These are phyloP conservation scores for Tetanocera ferruginea DNA, from an alignment of 2,888 invertebrate species.

Conservation along the genomic window DNA sequence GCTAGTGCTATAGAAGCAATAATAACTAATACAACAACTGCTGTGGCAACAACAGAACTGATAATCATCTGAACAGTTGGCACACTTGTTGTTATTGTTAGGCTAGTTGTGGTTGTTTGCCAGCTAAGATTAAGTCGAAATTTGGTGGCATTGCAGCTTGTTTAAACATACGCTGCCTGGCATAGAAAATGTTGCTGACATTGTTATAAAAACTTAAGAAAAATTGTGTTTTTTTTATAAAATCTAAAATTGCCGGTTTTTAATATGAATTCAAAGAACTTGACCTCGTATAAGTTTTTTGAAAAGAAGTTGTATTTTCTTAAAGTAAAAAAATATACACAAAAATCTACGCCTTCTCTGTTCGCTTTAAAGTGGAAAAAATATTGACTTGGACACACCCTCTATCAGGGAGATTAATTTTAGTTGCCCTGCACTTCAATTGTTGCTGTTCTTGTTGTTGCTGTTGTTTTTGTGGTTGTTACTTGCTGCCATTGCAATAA, in stretches of 20 bases:
- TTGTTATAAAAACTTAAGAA: not conserved
- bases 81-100: conserved; percentile 19
- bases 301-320: not conserved
- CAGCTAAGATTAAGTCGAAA: not conserved
- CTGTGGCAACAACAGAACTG: not conserved
- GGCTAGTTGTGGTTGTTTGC: not conserved
- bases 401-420: conserved; percentile 25
- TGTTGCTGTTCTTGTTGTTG: not conserved
- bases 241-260: not conserved
- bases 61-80: conserved; percentile 14
- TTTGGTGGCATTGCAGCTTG: not conserved
- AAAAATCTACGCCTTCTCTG: not conserved
- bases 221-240: not conserved
- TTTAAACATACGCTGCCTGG: not conserved
- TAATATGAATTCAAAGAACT: conserved; percentile 16
- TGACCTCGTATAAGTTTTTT: conserved; percentile 7
- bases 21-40: not conserved
- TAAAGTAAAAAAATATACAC: not conserved
- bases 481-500: conserved; percentile 50
- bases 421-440: not conserved
- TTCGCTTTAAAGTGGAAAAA: not conserved
- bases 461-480: not conserved
- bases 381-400: conserved; percentile 31
- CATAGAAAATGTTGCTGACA: not conserved
- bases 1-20: not conserved